These are phyloP conservation scores for Cavia aperea DNA, from an alignment of 2,113 vertebrate species.

Conservation along the genomic window DNA sequence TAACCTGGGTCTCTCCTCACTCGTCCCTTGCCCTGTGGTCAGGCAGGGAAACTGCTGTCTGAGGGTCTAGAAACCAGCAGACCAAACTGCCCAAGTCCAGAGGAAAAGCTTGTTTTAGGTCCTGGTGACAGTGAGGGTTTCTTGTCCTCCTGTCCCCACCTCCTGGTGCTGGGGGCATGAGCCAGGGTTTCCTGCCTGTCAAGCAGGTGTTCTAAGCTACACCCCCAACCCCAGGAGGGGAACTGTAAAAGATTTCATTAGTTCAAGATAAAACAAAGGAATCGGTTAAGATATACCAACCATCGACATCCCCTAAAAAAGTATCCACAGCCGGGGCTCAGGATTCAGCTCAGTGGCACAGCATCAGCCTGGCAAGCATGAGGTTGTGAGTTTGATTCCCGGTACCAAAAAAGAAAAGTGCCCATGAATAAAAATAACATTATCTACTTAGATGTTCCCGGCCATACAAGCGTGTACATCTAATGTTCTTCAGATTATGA, in stretches of 20 bases:
- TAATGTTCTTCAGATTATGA: background rate
- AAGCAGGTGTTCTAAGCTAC: background rate
- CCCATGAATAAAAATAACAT: background rate
- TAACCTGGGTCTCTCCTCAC: background rate
- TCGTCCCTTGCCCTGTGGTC: background rate
- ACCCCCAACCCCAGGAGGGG: background rate
- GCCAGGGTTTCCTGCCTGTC: background rate
- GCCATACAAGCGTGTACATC: fast-evolving
- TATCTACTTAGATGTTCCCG: background rate
- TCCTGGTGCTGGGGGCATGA: background rate
- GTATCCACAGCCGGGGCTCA: no score
- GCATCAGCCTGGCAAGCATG: no score
- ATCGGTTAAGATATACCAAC: background rate
- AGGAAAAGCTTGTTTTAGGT: background rate
- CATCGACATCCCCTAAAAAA: background rate
- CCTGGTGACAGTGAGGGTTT: background rate
- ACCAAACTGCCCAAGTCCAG: background rate
- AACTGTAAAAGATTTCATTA: background rate
- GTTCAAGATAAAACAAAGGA: background rate
- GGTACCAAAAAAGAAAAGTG: no score
- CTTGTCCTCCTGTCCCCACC: background rate
- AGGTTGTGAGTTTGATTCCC: no score
- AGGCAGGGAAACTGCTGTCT: fast-evolving
- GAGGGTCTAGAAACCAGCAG: background rate
- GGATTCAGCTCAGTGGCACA: no score